phyloP scores from a whole-genome alignment of 1,140 invertebrate species.

The Apis cerana region DNA sequence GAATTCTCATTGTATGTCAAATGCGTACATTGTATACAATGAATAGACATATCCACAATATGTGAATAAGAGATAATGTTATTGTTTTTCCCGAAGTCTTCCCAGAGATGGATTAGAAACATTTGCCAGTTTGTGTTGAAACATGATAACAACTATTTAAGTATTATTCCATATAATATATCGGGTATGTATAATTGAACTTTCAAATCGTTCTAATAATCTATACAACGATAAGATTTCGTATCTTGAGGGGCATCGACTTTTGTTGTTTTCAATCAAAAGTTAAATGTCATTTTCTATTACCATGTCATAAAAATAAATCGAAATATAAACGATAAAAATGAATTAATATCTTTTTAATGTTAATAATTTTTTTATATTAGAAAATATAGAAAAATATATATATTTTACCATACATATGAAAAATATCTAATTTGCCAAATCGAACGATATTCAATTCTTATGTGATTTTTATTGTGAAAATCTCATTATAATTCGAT shows the following conservation, averaged over 20 bases:
- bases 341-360: no score
- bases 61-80: constrained; percentile 49
- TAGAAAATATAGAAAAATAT: no score
- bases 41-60: constrained; percentile 20
- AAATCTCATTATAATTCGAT: no score
- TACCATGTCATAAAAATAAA: not conserved
- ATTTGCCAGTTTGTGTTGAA: constrained; percentile 54
- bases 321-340: not conserved
- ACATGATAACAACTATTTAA: constrained; percentile 66
- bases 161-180: constrained; percentile 53
- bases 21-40: constrained; percentile 27
- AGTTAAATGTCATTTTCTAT: not conserved
- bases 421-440: no score
- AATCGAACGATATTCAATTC: no score
- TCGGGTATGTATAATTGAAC: constrained; percentile 29
- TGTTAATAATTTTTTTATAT: no score
- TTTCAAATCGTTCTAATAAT: constrained; percentile 49
- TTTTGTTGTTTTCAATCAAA: not conserved
- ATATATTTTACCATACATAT: no score
- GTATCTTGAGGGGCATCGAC: not conserved
- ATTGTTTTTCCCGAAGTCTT: constrained; percentile 55
- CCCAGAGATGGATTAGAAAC: constrained; percentile 59
- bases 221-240: not conserved
- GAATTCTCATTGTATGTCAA: constrained; percentile 54
- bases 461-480: no score